Conservation (phyloP, 2,888 invertebrate species). For the Linyphia triangularis region DNA sequence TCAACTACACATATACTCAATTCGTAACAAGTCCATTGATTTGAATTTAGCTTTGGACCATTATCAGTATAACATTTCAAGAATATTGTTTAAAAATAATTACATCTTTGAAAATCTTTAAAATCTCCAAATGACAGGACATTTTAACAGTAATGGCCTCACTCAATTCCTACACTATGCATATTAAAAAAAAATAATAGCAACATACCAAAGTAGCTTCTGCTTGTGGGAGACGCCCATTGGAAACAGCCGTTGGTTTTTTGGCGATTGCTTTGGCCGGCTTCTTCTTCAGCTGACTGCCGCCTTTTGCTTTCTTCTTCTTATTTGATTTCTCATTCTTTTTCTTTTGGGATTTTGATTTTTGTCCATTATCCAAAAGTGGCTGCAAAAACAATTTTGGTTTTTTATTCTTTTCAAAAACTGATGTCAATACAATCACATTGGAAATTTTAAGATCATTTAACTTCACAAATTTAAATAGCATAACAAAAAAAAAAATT, state of each 20-base stretch:
- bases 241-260: background rate
- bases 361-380: background rate
- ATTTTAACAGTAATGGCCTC: too few relatives aligned
- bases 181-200: background rate
- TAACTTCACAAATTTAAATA: background rate
- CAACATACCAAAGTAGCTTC: background rate
- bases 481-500: too few relatives aligned
- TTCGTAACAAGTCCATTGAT: too few relatives aligned
- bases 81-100: too few relatives aligned
- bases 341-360: constrained; percentile 81
- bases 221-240: background rate
- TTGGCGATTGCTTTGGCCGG: background rate
- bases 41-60: too few relatives aligned
- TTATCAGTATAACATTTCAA: too few relatives aligned
- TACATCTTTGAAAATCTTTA: too few relatives aligned
- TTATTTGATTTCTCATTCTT: constrained; percentile 87
- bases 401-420: background rate
- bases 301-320: constrained; percentile 60
- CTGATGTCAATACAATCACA: too few relatives aligned
- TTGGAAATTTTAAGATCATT: background rate
- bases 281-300: constrained; percentile 76
- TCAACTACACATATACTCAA: too few relatives aligned
- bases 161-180: too few relatives aligned
- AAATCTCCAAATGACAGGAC: too few relatives aligned
- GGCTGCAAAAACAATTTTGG: background rate